Base-by-base conservation (phyloP, 2,113 vertebrate species). In the Thymallus thymallus region DNA sequence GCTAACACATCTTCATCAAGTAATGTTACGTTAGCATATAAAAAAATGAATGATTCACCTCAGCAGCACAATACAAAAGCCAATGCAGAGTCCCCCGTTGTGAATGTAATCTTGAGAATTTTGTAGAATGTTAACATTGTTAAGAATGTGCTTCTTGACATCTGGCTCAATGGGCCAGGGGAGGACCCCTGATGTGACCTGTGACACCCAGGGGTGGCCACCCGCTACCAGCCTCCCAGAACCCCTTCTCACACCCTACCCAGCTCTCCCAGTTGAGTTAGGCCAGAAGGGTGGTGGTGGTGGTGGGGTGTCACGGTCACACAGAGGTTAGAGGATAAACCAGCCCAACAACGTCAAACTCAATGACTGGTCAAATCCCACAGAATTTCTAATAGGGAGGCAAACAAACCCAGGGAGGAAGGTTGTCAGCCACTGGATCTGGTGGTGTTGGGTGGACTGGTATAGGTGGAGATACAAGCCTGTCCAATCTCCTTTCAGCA, bases 41-140 rank as follows among this genome's bases (percentile, higher is more conserved):
- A 41, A 41, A 41, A 41, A 41, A 41, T 12, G 35, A 41, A 41
- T 10, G 35, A 10, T 82, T 82, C 6, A 20, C 79, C 86, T 81
- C 61, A 68, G 56, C 74, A 13, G 76, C 86, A 88, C 81, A 85
- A 87, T 78, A 29, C 82, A 74, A 32, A 26, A 71, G 74, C 73
- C 14, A 74, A 29, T 84, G 79, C 45, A 60, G 73, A 77, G 83
- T 61, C 81, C 72, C 29, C 87, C 82, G 86, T 90, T 90, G 85
- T 87, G 79, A 85, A 83, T 82, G 85, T 86, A 89, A 60, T 60
- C 86, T 83, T 86, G 83, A 80, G 85, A 89, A 91, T 91, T 90
- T 78, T 22, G 18, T 82, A 89, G 87, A 93, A 91, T 92, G 92
- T 91, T 90, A 90, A 89, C 87, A 88, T 85, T 91, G 88, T 87